phyloP scores from a whole-genome alignment of 2,113 vertebrate genomes.

The Saguinus imperator region DNA sequence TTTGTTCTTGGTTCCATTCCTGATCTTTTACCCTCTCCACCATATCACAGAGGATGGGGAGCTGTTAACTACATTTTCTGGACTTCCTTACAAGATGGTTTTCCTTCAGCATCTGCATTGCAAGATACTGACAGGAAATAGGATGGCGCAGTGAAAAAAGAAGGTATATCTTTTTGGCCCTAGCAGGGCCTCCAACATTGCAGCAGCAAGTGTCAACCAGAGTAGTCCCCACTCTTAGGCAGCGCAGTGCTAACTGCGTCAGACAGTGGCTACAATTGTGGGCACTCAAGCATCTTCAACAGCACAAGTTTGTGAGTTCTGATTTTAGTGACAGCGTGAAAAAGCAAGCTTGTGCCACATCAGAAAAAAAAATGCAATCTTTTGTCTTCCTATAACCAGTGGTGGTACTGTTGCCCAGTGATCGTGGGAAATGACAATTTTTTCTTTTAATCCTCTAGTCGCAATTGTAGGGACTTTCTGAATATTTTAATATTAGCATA shows the following conservation, averaged over 20 bases:
- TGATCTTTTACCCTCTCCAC: background rate
- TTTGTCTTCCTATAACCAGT: background rate
- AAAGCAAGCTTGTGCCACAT: rapidly evolving
- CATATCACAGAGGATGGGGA: background rate
- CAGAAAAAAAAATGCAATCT: background rate
- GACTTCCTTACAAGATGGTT: background rate
- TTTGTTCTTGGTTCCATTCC: background rate
- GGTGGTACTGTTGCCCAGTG: background rate
- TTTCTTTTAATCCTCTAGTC: background rate
- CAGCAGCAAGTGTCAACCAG: background rate
- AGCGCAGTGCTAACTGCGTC: rapidly evolving
- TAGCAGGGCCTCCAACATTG: too few species aligned
- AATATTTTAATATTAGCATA: background rate
- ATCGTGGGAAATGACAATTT: background rate
- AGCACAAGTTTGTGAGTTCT: rapidly evolving
- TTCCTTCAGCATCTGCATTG: background rate
- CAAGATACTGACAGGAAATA: background rate
- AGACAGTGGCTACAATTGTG: background rate
- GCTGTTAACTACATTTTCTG: background rate
- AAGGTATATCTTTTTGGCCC: background rate
- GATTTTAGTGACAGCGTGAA: too few species aligned
- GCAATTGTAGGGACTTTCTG: background rate
- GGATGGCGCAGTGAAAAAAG: background rate
- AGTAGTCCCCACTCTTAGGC: too few species aligned
- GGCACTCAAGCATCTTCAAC: too few species aligned